phyloP scores from a whole-genome alignment of 2,797 vertebrate species.

The Chiroxiphia lanceolata region DNA sequence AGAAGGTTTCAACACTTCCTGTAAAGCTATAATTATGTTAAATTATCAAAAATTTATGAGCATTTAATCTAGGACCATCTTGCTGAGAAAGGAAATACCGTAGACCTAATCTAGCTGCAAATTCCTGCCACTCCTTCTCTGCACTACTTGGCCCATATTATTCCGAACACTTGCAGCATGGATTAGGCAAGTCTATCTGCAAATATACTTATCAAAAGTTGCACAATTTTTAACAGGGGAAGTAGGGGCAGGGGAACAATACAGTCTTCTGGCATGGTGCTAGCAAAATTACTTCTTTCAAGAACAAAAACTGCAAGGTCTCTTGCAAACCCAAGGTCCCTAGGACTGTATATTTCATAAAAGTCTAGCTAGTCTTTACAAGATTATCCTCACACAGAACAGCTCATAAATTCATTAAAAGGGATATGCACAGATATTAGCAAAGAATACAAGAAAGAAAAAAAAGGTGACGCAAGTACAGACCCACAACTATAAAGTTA shows the following conservation, averaged over 20 bases:
- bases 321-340: background rate
- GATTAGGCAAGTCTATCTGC: background rate
- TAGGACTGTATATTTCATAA: background rate
- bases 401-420: background rate
- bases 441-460: background rate
- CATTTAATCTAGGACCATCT: slow-evolving; percentile 2
- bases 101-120: slow-evolving; percentile 28
- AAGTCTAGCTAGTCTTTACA: background rate
- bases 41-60: background rate
- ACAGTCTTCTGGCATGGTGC: background rate
- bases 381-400: background rate
- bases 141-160: background rate
- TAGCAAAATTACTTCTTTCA: background rate
- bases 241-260: background rate
- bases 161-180: background rate
- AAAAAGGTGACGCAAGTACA: background rate
- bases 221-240: background rate
- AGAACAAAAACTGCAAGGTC: background rate
- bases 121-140: slow-evolving; percentile 47
- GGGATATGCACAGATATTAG: background rate
- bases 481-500: background rate
- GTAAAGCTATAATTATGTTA: background rate
- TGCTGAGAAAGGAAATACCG: slow-evolving; percentile 39
- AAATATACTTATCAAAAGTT: background rate
- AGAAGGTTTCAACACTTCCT: background rate